phyloP scores from a whole-genome alignment of 2,113 vertebrate species.

The Oreochromis spilurus region DNA sequence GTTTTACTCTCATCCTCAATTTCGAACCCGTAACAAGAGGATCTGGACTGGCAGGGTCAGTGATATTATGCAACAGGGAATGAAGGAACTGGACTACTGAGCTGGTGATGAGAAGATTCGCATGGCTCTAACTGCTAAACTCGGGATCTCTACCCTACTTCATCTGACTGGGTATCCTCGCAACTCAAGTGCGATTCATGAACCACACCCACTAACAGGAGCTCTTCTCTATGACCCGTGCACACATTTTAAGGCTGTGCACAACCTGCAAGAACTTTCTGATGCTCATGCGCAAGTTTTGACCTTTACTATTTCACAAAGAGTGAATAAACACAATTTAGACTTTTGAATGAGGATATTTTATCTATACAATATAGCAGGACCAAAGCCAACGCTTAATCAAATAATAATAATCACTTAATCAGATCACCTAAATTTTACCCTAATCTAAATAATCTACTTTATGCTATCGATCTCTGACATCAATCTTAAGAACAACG shows the following conservation, averaged over 20 bases:
- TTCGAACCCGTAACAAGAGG: too few species aligned
- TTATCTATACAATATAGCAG: not conserved
- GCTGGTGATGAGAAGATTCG: not conserved
- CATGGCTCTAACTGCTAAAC: not conserved
- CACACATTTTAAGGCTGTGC: not conserved
- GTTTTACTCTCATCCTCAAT: too few species aligned
- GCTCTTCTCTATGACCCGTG: not conserved
- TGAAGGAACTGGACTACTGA: not conserved
- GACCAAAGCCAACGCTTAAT: not conserved
- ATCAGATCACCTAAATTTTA: not conserved
- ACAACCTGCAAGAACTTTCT: rapidly evolving
- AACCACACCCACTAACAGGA: not conserved
- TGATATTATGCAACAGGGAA: not conserved
- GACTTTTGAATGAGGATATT: not conserved
- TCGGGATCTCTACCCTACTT: not conserved
- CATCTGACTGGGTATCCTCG: not conserved
- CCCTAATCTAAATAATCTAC: not conserved
- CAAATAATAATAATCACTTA: rapidly evolving
- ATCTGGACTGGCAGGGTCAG: not conserved
- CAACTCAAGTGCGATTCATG: not conserved
- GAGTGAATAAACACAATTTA: not conserved
- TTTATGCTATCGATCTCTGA: not conserved
- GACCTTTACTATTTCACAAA: not conserved
- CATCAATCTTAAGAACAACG: not conserved
- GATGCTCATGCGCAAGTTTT: not conserved